Base-by-base conservation (phyloP, 2,797 vertebrate species). In the Oceanodroma leucorhoa region DNA sequence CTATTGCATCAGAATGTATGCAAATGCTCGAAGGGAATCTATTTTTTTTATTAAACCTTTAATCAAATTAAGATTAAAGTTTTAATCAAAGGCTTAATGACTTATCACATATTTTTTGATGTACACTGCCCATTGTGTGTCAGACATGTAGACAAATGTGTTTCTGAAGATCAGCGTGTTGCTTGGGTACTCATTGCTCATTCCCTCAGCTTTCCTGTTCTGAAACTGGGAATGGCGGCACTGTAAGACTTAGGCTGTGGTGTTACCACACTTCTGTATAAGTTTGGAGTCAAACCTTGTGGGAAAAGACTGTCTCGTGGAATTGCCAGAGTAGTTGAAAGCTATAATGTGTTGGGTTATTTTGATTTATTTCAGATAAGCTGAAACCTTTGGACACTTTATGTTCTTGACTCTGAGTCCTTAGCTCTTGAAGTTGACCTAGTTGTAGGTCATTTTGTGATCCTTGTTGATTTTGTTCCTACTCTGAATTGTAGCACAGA, bases 121-220 rank as follows among this genome's bases (percentile, higher is more conserved):
- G 8, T 24, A 11, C 2, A 2, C 26, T 57, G 45, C 5, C 48
- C 15, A 1, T 65, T 43, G 6, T 53, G 43, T 40, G 24, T 65
- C 45, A 75, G 34, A 55, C 3, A 5, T 0, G 0, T 5, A 58
- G 38, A 23, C 11, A 58, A n/a, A n/a, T 0, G 5, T 45, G 10
- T 48, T 83, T 82, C 61, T 93, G 72, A 50, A 57, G 67, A 50
- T 41, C 34, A 14, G 32, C 8, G 8, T 22, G 7, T 32, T 75
- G 27, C 43, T 69, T 41, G 41, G 13, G 19, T 36, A n/a, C 13
- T 64, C 4, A 1, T 43, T 57, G n/a, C 50, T 65, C 11, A 14
- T 53, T 76, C 29, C 36, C 10, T 89, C 7, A 30, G 6, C 30
- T 72, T 21, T 65, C 29, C n/a, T 66, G 0, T 8, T 64, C 30